Evolutionary conservation across 2,888 invertebrate species (phyloP).

Genomic region (Clivina fossor): DNA sequence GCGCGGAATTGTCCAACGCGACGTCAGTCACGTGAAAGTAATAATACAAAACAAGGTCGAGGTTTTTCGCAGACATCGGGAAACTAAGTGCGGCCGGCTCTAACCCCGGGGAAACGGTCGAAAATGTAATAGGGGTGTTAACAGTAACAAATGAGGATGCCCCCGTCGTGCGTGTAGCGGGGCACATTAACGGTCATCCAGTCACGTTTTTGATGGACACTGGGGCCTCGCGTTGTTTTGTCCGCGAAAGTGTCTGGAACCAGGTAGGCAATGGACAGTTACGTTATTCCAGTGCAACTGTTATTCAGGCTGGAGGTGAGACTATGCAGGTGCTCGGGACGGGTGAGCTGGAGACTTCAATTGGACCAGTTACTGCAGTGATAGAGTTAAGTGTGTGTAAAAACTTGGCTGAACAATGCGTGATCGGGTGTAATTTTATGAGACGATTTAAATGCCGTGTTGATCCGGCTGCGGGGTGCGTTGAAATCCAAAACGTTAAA

Average conservation of each 20-base stretch:
- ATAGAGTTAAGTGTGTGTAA: slow-evolving; percentile 1
- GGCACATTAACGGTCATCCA: neutral
- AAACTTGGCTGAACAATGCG: neutral
- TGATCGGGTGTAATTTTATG: slow-evolving; percentile 7
- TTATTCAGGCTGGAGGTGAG: neutral
- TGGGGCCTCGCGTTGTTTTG: slow-evolving; percentile 1
- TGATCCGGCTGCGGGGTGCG: neutral
- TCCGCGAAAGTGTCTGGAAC: slow-evolving; percentile 1
- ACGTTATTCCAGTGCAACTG: neutral
- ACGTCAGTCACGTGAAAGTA: no score
- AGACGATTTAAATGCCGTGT: neutral
- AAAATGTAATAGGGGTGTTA: no score
- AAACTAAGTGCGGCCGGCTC: no score
- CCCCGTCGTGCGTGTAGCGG: neutral
- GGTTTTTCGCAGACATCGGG: no score
- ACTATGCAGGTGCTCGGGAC: neutral
- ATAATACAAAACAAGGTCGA: no score
- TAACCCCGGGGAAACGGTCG: no score
- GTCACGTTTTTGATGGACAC: slow-evolving; percentile 5
- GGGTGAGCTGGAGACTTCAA: neutral
- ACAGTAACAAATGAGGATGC: no score
- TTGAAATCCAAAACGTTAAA: neutral
- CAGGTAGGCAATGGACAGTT: neutral
- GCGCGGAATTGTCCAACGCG: no score
- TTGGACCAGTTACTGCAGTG: neutral